Conservation (phyloP, 2,797 vertebrate species). For the Phoxinus dragarum region DNA sequence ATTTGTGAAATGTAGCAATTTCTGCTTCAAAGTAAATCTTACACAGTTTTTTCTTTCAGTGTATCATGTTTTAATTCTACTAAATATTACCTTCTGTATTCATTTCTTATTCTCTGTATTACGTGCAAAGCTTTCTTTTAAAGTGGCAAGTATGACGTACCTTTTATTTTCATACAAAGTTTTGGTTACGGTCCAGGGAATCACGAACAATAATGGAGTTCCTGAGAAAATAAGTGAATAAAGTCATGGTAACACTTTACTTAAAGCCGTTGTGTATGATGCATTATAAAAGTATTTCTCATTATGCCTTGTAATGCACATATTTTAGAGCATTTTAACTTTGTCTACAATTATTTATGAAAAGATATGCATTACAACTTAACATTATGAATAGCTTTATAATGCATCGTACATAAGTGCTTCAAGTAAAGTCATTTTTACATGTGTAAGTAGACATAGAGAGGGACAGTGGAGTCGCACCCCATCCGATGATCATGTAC, state of each 20-base stretch:
- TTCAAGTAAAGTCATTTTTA: not conserved
- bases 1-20: not conserved
- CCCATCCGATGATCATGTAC: slow-evolving; percentile 93
- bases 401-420: not conserved
- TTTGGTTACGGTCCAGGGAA: slow-evolving; percentile 79
- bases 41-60: not conserved
- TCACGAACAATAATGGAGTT: slow-evolving; percentile 80
- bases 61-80: too few relatives aligned
- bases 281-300: not conserved
- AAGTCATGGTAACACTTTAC: not conserved
- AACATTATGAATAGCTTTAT: not conserved
- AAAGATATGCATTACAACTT: not conserved
- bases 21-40: not conserved
- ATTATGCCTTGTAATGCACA: not conserved
- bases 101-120: not conserved
- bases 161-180: slow-evolving; percentile 78
- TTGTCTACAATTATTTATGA: not conserved
- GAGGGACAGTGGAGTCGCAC: too few relatives aligned
- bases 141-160: slow-evolving; percentile 67
- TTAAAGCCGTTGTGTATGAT: not conserved
- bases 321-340: not conserved
- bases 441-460: not conserved
- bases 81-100: not conserved
- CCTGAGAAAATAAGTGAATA: slow-evolving; percentile 63
- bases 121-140: not conserved